Evolutionary conservation across 2,888 invertebrate species (phyloP).

Genomic region (Nudaria mundana): DNA sequence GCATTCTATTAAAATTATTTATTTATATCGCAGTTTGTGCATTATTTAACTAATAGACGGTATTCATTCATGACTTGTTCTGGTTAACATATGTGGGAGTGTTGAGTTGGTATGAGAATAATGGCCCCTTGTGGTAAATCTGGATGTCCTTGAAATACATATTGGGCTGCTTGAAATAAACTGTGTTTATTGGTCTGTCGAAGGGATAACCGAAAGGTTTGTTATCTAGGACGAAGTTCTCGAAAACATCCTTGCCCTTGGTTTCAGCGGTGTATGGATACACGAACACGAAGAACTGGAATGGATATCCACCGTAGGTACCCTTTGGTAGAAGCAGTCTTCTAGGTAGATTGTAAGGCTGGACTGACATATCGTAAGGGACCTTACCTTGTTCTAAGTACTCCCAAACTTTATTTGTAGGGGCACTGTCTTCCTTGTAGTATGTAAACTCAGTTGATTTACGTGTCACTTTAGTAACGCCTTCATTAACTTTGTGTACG

Average conservation of each 20-base stretch:
- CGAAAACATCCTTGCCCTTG: conserved; percentile 48
- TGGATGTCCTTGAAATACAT: conserved; percentile 81
- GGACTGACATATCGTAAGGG: conserved; percentile 74
- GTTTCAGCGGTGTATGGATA: conserved; percentile 73
- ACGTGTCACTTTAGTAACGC: conserved; percentile 84
- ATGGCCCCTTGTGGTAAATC: conserved; percentile 74
- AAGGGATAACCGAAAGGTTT: conserved; percentile 81
- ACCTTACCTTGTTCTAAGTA: conserved; percentile 77
- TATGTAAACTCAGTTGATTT: conserved; percentile 83
- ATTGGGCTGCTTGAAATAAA: conserved; percentile 78
- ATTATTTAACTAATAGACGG: neutral
- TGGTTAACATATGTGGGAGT: conserved; percentile 38
- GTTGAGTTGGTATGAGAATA: conserved; percentile 44
- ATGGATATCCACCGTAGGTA: conserved; percentile 83
- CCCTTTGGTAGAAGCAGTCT: conserved; percentile 88
- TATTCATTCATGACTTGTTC: conserved; percentile 12
- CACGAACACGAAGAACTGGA: conserved; percentile 83
- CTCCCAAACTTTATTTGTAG: conserved; percentile 81
- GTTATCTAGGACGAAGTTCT: conserved; percentile 62
- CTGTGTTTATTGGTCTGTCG: conserved; percentile 73
- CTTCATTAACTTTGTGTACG: conserved; percentile 79
- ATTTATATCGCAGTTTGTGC: neutral
- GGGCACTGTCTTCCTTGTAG: conserved; percentile 83
- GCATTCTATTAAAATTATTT: neutral
- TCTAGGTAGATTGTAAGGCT: conserved; percentile 83